Conservation (phyloP, 2,888 invertebrate species). For the Alentia gelatinosa region DNA sequence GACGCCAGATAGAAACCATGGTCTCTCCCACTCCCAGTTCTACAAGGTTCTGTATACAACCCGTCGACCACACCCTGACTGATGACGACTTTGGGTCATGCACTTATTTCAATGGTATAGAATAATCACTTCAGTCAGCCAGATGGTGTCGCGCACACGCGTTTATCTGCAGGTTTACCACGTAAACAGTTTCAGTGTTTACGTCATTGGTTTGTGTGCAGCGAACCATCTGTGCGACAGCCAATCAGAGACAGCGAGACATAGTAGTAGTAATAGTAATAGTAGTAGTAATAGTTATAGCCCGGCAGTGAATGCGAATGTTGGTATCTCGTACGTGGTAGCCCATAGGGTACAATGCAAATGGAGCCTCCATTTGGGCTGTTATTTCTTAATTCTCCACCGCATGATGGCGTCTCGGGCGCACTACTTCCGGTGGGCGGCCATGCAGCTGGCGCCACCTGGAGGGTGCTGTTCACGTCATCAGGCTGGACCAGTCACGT, state of each 20-base stretch:
- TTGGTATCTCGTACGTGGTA: background rate
- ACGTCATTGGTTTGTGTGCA: constrained; percentile 16
- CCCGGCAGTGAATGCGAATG: background rate
- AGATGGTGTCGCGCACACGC: constrained; percentile 20
- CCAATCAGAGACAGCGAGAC: background rate
- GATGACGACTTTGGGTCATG: background rate
- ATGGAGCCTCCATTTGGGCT: background rate
- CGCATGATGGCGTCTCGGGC: too few species aligned
- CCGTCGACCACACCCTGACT: background rate
- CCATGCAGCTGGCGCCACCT: background rate
- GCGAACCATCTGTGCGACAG: background rate
- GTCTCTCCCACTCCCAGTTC: background rate
- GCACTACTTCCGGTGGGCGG: too few species aligned
- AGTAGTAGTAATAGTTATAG: too few species aligned
- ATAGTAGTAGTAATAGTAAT: too few species aligned
- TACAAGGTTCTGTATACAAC: background rate
- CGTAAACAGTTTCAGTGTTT: constrained; percentile 13
- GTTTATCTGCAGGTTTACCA: constrained; percentile 32
- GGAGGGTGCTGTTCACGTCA: background rate
- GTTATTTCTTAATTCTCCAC: background rate
- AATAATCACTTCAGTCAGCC: background rate
- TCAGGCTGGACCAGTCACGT: background rate
- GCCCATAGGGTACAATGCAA: background rate
- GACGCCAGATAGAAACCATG: background rate
- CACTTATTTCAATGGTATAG: background rate